phyloP scores from a whole-genome alignment of 2,113 vertebrate genomes.

The Zosterops hypoxanthus region DNA sequence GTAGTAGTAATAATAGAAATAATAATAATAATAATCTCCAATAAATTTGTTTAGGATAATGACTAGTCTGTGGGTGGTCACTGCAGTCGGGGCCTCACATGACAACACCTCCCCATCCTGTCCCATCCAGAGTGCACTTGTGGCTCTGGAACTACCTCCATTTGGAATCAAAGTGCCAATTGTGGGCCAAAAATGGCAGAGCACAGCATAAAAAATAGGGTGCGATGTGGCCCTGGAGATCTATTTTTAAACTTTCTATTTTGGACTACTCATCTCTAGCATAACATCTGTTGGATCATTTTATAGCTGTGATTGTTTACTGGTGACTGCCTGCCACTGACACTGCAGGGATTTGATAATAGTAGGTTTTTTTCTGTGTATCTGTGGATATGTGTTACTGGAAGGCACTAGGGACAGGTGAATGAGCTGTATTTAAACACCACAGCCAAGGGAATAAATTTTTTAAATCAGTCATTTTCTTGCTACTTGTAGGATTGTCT shows the following conservation, averaged over 20 bases:
- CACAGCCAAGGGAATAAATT: neutral
- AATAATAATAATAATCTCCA: neutral
- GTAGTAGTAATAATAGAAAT: neutral
- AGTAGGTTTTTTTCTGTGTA: conserved; percentile 6
- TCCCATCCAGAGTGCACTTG: neutral
- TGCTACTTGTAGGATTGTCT: neutral
- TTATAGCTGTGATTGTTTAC: conserved; percentile 70
- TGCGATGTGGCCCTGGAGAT: conserved; percentile 29
- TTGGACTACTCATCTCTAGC: conserved; percentile 62
- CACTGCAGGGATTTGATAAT: conserved; percentile 10
- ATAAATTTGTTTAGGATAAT: neutral
- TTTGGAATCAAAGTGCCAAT: neutral
- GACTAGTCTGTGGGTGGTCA: neutral
- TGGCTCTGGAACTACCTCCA: neutral
- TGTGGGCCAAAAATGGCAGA: conserved; percentile 38
- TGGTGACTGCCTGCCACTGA: conserved; percentile 43
- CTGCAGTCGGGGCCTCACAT: rapidly evolving
- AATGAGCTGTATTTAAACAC: neutral
- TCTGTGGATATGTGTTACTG: neutral
- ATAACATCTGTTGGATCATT: conserved; percentile 69
- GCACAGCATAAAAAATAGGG: neutral
- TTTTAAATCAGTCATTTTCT: neutral
- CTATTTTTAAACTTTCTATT: conserved; percentile 72
- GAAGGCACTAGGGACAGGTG: rapidly evolving
- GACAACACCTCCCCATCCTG: neutral